Evolutionary conservation across 2,888 invertebrate genomes (phyloP), one percentile per base, ranked within the genome.

Genomic region (Creontiades dilutus): DNA sequence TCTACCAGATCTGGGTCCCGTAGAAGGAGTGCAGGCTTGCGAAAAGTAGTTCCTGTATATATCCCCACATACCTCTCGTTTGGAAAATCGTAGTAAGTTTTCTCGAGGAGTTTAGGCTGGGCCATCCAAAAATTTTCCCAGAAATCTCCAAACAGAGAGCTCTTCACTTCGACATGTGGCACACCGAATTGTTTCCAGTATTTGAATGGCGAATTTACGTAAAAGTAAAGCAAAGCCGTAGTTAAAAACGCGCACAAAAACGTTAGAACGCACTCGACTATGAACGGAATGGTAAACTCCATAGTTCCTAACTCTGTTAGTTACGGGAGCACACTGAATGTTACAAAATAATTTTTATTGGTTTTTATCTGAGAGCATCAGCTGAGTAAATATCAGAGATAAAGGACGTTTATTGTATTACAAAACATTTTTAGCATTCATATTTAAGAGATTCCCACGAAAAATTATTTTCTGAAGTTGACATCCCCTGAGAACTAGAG

Each of bases 1-100:
- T 52, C 52, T 16, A 52, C 52, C 52, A 52, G 16, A 52, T 52
- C 52, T 16, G 52, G 52, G 16, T 52, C 52, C 1, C 52, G 52
- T 2, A 52, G 52, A 52, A 52, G 52, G 2, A 52, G 52, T 2
- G 52, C 13, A 13, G 52, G 52, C 52, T 52, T 52, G 5, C 52
- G 52, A 11, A 52, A 52, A 2, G 52, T 52, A 12, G 16, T 12
- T 16, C 52, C 52, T 37, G 94, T 93, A 16, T 14, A 52, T 52
- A 52, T 52, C 52, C 52, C 52, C 52, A 52, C 52, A 11, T 52
- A 52, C 52, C 52, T 52, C 52, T 52, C 52, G 3, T 52, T 52
- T 11, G 52, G 52, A 12, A 52, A 52, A 52, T 52, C 52, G 52
- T 52, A 52, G 52, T 52, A 52, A 16, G 52, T 16, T 16, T 52